These are phyloP conservation scores for Planiliza haematocheilus DNA, from an alignment of 2,113 vertebrate genomes.

Conservation along the genomic window DNA sequence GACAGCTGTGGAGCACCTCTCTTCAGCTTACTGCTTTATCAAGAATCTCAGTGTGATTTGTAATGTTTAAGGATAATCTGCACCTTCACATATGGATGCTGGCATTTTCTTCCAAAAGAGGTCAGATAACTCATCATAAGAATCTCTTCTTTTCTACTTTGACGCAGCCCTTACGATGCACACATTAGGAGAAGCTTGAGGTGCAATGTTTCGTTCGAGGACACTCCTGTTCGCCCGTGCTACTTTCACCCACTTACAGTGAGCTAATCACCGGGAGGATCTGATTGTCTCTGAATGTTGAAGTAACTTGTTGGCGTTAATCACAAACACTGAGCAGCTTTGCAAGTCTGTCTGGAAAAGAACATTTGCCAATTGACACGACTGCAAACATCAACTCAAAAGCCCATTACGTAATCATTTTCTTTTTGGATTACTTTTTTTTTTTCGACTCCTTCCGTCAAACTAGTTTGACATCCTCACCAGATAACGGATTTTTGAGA, in stretches of 20 bases:
- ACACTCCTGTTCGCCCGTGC: neutral
- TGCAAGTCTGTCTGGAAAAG: neutral
- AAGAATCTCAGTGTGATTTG: no score
- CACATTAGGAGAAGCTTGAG: neutral
- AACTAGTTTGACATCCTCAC: constrained; percentile 4
- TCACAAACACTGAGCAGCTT: neutral
- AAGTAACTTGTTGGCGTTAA: neutral
- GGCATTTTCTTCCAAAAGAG: neutral
- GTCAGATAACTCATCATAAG: neutral
- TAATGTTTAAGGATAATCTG: no score
- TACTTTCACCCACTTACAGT: neutral
- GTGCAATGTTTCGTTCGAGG: neutral
- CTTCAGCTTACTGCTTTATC: no score
- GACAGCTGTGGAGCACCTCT: no score
- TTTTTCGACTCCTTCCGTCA: constrained; percentile 7
- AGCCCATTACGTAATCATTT: neutral
- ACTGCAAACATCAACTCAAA: neutral
- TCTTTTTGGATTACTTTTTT: neutral
- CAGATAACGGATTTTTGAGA: constrained; percentile 5
- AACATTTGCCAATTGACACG: neutral
- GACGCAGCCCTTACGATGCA: neutral
- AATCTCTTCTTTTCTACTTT: neutral
- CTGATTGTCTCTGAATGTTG: neutral
- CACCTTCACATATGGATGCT: no score
- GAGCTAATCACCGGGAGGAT: constrained; percentile 16